These are phyloP conservation scores for Parotia lawesii DNA, from an alignment of 2,113 vertebrate species.

Conservation along the genomic window DNA sequence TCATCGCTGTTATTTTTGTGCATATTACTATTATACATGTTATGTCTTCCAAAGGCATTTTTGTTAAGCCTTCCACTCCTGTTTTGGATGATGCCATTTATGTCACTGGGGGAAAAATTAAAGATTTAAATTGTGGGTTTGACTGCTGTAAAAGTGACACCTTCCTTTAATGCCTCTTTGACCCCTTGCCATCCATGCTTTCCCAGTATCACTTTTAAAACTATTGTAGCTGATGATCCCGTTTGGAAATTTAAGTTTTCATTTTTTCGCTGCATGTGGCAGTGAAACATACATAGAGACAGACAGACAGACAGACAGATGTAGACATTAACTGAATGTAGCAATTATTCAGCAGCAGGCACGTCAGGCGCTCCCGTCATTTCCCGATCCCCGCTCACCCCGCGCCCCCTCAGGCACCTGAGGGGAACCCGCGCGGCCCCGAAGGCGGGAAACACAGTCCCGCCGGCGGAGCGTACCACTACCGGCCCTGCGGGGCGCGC, in stretches of 20 bases:
- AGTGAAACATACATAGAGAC: neutral
- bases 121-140: neutral
- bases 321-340: fast-evolving
- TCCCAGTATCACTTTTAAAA: neutral
- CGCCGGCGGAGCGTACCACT: neutral
- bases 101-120: neutral
- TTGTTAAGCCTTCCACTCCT: neutral
- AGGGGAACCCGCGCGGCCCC: fast-evolving
- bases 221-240: neutral
- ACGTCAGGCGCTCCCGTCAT: fast-evolving
- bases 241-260: neutral
- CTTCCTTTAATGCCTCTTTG: neutral
- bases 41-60: neutral
- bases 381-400: fast-evolving
- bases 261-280: neutral
- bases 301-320: no score
- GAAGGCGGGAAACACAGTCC: neutral
- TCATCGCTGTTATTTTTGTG: neutral
- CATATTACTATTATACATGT: neutral
- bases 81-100: neutral
- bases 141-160: neutral
- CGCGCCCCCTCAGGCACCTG: fast-evolving
- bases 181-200: neutral
- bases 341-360: fast-evolving
- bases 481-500: fast-evolving